Percentiles rank a stretch among this genome's conserved stretches.
phyloP scores from a whole-genome alignment of 2,888 invertebrate species.

The Drosophila quinaria region DNA sequence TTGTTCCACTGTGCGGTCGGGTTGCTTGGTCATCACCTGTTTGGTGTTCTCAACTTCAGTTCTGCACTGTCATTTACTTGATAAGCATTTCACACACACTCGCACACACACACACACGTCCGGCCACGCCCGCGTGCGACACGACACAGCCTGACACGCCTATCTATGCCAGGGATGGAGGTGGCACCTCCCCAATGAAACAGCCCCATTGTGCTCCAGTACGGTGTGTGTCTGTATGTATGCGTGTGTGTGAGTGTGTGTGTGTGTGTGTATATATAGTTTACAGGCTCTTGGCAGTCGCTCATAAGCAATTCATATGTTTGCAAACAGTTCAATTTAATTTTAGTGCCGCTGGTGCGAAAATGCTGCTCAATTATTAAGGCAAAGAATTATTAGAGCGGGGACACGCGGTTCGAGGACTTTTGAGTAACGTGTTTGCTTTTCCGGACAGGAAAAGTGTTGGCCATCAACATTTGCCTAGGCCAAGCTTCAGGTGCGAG shows the following conservation, averaged over 20 bases:
- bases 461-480: conserved; percentile 23
- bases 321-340: conserved; percentile 82
- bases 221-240: conserved; percentile 1
- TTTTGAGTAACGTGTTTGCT: conserved; percentile 18
- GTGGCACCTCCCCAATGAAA: conserved; percentile 2
- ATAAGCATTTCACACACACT: conserved; percentile 59
- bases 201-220: too few relatives aligned
- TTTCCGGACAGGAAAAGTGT: conserved; percentile 3
- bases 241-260: not conserved
- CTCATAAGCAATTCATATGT: conserved; percentile 82
- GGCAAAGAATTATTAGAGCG: conserved; percentile 72
- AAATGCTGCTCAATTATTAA: conserved; percentile 80
- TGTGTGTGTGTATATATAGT: conserved; percentile 46
- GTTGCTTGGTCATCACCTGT: conserved; percentile 77
- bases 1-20: conserved; percentile 56
- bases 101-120: conserved; percentile 25
- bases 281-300: conserved; percentile 47
- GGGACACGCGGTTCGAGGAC: conserved; percentile 20
- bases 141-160: conserved; percentile 66
- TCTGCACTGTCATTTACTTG: conserved; percentile 78
- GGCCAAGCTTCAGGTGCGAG: not conserved
- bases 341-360: conserved; percentile 80
- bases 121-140: conserved; percentile 48
- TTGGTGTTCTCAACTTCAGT: conserved; percentile 64
- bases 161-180: not conserved